Evolutionary conservation across 2,888 invertebrate species (phyloP).

Genomic region (Cheilosia variabilis): DNA sequence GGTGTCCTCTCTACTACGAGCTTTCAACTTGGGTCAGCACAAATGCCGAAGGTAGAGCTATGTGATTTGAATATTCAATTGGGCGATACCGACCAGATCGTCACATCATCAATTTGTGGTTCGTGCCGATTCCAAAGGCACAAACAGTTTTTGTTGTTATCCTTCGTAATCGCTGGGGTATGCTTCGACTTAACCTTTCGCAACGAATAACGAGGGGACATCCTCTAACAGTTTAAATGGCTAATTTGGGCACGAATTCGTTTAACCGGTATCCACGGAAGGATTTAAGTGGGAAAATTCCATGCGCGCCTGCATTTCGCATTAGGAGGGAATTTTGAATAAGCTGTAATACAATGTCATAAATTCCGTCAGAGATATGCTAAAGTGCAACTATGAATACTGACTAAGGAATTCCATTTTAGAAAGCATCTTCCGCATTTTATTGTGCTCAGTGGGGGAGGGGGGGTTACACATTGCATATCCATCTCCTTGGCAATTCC

Average conservation of each 20-base stretch:
- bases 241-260: not conserved
- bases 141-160: constrained; percentile 20
- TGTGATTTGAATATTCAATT: constrained; percentile 75
- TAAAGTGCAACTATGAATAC: constrained; percentile 7
- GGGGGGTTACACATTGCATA: not conserved
- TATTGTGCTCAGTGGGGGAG: constrained; percentile 1
- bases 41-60: constrained; percentile 40
- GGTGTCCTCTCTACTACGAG: not conserved
- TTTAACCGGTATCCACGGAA: too few relatives aligned
- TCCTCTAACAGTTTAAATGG: not conserved
- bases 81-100: constrained; percentile 56
- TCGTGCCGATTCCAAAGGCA: constrained; percentile 48
- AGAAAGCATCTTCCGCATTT: constrained; percentile 23
- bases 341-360: constrained; percentile 33
- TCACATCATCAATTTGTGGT: constrained; percentile 70
- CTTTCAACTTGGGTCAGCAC: constrained; percentile 53
- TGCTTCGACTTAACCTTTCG: constrained; percentile 24
- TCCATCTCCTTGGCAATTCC: constrained; percentile 32
- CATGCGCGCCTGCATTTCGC: not conserved
- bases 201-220: not conserved
- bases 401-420: constrained; percentile 24
- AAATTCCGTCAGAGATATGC: constrained; percentile 26
- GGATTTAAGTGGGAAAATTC: too few relatives aligned
- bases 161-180: constrained; percentile 51
- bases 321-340: constrained; percentile 27